Conservation (phyloP, 2,888 invertebrate species). For the Deilephila porcellus region DNA sequence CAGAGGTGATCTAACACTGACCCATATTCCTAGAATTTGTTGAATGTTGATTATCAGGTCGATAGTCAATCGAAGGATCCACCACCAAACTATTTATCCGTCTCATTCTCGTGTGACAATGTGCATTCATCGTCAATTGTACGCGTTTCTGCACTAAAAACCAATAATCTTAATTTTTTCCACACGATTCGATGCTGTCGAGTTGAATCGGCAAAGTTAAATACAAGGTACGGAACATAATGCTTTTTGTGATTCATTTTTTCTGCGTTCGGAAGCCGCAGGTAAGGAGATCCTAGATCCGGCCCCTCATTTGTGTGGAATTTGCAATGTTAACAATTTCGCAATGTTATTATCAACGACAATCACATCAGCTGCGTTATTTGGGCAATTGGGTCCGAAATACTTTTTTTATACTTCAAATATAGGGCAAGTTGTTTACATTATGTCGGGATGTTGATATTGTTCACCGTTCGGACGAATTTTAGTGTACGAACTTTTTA, state of each 20-base stretch:
- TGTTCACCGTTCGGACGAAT: neutral
- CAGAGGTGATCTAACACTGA: conserved; percentile 67
- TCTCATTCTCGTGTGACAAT: conserved; percentile 26
- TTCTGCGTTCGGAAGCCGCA: conserved; percentile 83
- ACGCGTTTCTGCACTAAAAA: conserved; percentile 43
- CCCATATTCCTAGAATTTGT: conserved; percentile 65
- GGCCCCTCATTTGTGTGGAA: conserved; percentile 72
- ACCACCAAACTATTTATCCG: conserved; percentile 49
- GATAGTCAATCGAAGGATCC: conserved; percentile 68
- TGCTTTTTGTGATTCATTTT: conserved; percentile 81
- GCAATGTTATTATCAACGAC: conserved; percentile 78
- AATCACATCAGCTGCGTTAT: conserved; percentile 75
- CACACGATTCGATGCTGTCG: conserved; percentile 72
- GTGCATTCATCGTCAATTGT: conserved; percentile 26
- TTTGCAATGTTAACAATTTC: conserved; percentile 80
- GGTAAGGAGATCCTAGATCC: conserved; percentile 79
- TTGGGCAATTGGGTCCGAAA: conserved; percentile 69
- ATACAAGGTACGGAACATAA: conserved; percentile 74
- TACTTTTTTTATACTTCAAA: conserved; percentile 38
- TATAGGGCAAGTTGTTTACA: conserved; percentile 3
- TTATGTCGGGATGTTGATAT: conserved; percentile 21
- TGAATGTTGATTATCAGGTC: conserved; percentile 59
- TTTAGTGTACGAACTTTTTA: neutral
- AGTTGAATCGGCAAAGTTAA: conserved; percentile 73
- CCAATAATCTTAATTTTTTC: conserved; percentile 75